Evolutionary conservation across 2,797 vertebrate genomes (phyloP), one percentile per base, ranked within the genome.

Genomic region (Steatocranus sp.): DNA sequence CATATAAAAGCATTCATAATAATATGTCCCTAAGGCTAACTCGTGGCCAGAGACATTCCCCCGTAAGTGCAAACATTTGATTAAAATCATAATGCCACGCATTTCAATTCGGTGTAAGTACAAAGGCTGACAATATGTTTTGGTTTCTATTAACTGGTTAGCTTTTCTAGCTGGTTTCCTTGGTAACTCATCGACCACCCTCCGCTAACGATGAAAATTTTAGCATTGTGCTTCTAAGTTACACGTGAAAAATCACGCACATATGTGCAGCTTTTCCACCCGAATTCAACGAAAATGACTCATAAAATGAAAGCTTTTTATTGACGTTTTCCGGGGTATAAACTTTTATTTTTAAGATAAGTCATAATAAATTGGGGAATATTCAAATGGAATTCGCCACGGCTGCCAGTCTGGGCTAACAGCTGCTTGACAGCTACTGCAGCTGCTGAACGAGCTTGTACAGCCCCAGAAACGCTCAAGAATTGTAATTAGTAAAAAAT

Each of bases 21-120:
- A 56, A 78, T n/a, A 23, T n/a, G 1, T 3, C 1, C 6, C 2
- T 7, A 14, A 11, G 1, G 9, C 20, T 17, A n/a, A n/a, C 4
- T 15, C 2, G 3, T 7, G 1, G 5, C 3, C 12, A 2, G 17
- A 25, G 2, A 17, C 15, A 20, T 10, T 2, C 3, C 0, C 3
- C 2, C 17, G 23, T 4, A 2, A 58, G 4, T 2, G n/a, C 2
- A 48, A 0, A 14, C 20, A 12, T 46, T n/a, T 5, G 10, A 2
- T 1, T 0, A 7, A 50, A 4, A 11, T 61, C 2, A 1, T 7
- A 58, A 51, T 30, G 3, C 0, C 1, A 23, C 11, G 1, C n/a
- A 5, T 14, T 54, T 76, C 0, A 75, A 51, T 89, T 81, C 85
- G 88, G 89, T 2, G 1, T 36, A 4, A 10, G 8, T 48, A 53